Evolutionary conservation across 2,113 vertebrate species (phyloP), one percentile per base, ranked within the genome.

Genomic region (Pygoscelis antarcticus): DNA sequence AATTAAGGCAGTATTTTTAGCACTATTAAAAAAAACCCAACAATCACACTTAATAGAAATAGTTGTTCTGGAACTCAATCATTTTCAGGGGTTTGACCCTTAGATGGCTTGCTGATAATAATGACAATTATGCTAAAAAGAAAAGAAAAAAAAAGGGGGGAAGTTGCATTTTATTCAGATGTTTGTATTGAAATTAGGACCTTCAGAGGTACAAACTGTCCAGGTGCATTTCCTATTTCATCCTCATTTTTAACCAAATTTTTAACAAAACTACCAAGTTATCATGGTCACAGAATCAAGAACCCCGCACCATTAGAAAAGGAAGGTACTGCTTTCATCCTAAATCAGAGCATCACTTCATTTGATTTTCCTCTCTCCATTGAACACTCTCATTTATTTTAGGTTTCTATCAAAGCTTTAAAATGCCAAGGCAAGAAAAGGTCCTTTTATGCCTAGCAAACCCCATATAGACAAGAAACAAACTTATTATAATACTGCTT

Each of bases 281-380:
- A 7, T 40, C 26, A 3, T 1, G 5, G 34, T 15, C 44, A n/a
- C 46, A 52, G n/a, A 21, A 13, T 18, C 25, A 46, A 51, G 60
- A 86, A 38, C 8, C 5, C 25, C 0, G 0, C 1, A 0, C 26
- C 29, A 29, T 26, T 42, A 32, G 52, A 46, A 82, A 89, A 58
- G 10, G 64, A 46, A 82, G 10, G 13, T 13, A 11, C 16, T 66
- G 38, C 23, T 95, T 76, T 52, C 30, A 23, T 47, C 27, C 79
- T 54, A 7, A 25, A 76, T 29, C 74, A 61, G 26, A 87, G 2
- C 7, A 20, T 12, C 7, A 1, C 15, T 44, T 29, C 4, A 8
- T 11, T n/a, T 42, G 10, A 9, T 26, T 78, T 81, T 32, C 52
- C 42, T 52, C 21, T 81, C 55, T 75, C 49, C 17, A 8, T 25